Conservation (phyloP, 1,140 invertebrate species). For the Steinernema feltiae region DNA sequence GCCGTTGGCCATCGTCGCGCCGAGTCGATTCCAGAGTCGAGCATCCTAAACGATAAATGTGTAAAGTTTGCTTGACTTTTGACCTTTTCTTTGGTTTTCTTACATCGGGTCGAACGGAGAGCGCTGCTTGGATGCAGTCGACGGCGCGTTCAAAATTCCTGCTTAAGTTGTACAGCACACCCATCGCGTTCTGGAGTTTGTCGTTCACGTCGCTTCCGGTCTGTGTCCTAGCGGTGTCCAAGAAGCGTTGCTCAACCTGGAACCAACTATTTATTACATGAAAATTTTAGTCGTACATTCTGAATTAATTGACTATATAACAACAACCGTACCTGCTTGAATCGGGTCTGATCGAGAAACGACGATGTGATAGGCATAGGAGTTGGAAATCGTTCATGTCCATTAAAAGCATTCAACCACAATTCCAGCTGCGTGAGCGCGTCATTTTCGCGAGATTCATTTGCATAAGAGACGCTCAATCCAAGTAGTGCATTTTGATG, state of each 20-base stretch:
- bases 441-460: conserved; percentile 67
- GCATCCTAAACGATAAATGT: conserved; percentile 70
- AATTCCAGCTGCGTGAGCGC: conserved; percentile 46
- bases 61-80: conserved; percentile 20
- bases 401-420: conserved; percentile 45
- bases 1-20: conserved; percentile 92
- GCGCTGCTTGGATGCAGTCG: conserved; percentile 85
- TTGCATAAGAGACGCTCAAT: conserved; percentile 86
- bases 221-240: conserved; percentile 76
- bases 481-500: conserved; percentile 80
- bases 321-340: conserved; percentile 19
- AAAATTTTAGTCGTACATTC: conserved; percentile 21
- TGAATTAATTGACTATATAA: conserved; percentile 27
- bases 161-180: conserved; percentile 87
- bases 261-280: conserved; percentile 40
- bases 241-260: conserved; percentile 68
- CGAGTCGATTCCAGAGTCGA: conserved; percentile 90
- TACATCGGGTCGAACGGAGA: conserved; percentile 73
- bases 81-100: conserved; percentile 38
- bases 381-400: conserved; percentile 20
- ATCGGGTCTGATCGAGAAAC: background rate
- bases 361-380: background rate
- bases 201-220: conserved; percentile 71
- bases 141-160: conserved; percentile 89
- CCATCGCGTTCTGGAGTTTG: conserved; percentile 89